phyloP scores from a whole-genome alignment of 2,888 invertebrate species.

The Polydesmus complanatus region DNA sequence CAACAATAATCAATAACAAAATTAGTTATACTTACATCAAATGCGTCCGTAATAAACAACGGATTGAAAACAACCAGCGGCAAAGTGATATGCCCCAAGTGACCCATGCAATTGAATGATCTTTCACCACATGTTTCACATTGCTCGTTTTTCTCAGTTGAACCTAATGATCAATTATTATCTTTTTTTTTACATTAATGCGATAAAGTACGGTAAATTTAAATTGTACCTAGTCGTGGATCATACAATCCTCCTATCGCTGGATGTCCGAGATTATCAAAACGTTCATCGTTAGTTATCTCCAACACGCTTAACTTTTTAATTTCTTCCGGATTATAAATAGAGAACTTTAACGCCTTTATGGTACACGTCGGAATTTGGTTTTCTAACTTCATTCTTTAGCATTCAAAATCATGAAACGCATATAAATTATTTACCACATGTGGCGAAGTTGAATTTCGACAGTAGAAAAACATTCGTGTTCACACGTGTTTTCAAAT shows the following conservation, averaged over 20 bases:
- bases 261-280: slow-evolving; percentile 71
- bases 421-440: too few species aligned
- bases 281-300: slow-evolving; percentile 59
- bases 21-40: slow-evolving; percentile 41
- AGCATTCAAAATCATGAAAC: too few species aligned
- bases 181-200: too few species aligned
- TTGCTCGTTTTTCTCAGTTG: slow-evolving; percentile 43
- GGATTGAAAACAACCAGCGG: slow-evolving; percentile 84
- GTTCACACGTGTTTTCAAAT: too few species aligned
- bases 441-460: too few species aligned
- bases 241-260: slow-evolving; percentile 82
- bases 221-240: slow-evolving; percentile 50
- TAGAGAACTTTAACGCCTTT: slow-evolving; percentile 44
- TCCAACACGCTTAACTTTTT: slow-evolving; percentile 64
- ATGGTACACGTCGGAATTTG: neutral
- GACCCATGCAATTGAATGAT: slow-evolving; percentile 64
- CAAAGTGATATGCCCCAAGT: slow-evolving; percentile 86
- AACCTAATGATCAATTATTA: slow-evolving; percentile 34
- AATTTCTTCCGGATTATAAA: slow-evolving; percentile 63
- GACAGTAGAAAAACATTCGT: too few species aligned
- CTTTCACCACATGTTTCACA: slow-evolving; percentile 67
- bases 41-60: slow-evolving; percentile 61
- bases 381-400: too few species aligned
- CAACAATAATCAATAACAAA: neutral
- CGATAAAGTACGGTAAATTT: neutral